Conservation (phyloP, 2,888 invertebrate genomes). For the Leptopilina drosophilae region DNA sequence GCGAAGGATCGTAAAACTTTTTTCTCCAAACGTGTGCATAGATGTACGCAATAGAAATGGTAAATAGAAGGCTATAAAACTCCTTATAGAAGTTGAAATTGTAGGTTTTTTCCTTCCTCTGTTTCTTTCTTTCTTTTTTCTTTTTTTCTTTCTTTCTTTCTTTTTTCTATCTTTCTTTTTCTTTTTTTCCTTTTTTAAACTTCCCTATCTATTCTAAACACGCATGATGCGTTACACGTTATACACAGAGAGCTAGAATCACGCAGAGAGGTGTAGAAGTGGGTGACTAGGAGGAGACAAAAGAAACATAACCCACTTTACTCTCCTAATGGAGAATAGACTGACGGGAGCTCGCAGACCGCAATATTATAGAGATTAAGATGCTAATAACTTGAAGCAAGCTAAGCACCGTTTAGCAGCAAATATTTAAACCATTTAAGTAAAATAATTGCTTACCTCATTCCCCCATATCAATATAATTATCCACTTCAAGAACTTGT, state of each 20-base stretch:
- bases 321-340: constrained; percentile 42
- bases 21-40: background rate
- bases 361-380: constrained; percentile 49
- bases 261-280: constrained; percentile 34
- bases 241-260: constrained; percentile 22
- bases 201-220: background rate
- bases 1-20: background rate
- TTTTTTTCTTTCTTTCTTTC: no score
- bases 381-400: constrained; percentile 53
- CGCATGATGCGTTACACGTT: constrained; percentile 32
- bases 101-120: background rate
- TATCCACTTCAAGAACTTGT: constrained; percentile 23
- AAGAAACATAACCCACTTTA: constrained; percentile 64
- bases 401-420: constrained; percentile 44
- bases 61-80: background rate
- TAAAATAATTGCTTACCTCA: constrained; percentile 38
- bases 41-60: no score
- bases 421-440: constrained; percentile 38
- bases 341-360: constrained; percentile 47
- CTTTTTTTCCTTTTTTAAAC: background rate
- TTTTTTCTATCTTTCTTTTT: no score
- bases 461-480: constrained; percentile 36
- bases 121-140: no score
- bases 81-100: background rate
- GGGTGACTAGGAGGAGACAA: constrained; percentile 56